Base-by-base conservation (phyloP, 2,888 invertebrate genomes). In the Hedychridium roseum region DNA sequence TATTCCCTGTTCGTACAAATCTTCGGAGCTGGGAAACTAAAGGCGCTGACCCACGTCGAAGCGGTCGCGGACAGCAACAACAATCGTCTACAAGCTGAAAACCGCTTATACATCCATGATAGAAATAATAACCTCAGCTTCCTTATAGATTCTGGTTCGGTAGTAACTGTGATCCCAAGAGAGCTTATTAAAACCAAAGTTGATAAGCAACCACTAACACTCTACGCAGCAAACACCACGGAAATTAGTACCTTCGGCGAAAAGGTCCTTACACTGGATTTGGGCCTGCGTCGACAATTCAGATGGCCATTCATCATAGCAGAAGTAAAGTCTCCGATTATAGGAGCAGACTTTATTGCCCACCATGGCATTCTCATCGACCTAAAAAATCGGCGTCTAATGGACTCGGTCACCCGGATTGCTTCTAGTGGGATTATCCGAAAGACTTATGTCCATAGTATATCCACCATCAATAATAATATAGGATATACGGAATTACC, bases 221-320 rank as follows among this genome's bases (percentile, higher is more conserved):
- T 76, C 0, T 62, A 41, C 31, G 75, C 74, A 9, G 73, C 70
- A 0, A 76, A 77, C 35, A 66, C 67, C 5, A 53, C 70, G 0
- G 12, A 30, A 0, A 74, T 76, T 2, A 20, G 54, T 1, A 75
- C 73, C 0, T 74, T 69, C 45, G 73, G 72, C 0, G 53, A 37
- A 2, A 42, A 49, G 2, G 43, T 52, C 0, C 32, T 68, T 0
- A 37, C 49, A 2, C 30, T 74, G 0, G 60, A 71, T 20, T 35
- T 76, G 2, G 69, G 70, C 2, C 43, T 74, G 4, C 60, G 66
- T 15, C 57, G 71, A 2, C 54, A 49, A 1, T 71, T 68, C 11
- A 32, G 43, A 0, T 76, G 70, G 71, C 43, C 58, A 1, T 77
- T 75, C 46, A 45, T 67, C 0, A 50, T 74, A 2, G 73, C 74